These are phyloP conservation scores for Condylura cristata DNA, from an alignment of 2,113 vertebrate species.

Conservation along the genomic window DNA sequence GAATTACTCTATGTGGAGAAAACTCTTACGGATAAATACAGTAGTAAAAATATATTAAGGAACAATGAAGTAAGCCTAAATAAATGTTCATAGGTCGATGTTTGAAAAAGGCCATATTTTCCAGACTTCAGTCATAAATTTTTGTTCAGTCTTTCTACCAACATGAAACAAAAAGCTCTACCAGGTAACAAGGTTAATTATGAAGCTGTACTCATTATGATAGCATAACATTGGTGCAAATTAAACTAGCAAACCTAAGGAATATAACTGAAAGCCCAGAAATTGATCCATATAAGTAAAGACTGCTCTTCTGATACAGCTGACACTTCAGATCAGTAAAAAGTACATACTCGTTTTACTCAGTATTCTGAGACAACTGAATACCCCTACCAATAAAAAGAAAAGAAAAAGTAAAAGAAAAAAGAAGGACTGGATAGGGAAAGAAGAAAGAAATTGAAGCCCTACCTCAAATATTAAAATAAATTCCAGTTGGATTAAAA, in stretches of 20 bases:
- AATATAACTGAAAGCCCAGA: not conserved
- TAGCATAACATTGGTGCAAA: not conserved
- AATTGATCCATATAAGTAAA: not conserved
- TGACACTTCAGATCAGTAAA: not conserved
- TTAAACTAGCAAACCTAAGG: not conserved
- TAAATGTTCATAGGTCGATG: not conserved
- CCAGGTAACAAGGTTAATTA: not conserved
- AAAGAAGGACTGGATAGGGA: fast-evolving
- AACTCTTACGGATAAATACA: not conserved
- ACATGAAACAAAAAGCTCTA: not conserved
- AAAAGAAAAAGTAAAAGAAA: too few species aligned
- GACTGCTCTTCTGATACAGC: not conserved
- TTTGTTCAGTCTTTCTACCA: not conserved
- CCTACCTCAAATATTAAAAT: not conserved
- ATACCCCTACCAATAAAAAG: not conserved
- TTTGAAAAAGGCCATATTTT: not conserved
- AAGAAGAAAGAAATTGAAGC: not conserved
- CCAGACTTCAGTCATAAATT: not conserved
- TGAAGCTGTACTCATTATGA: not conserved
- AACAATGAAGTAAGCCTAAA: not conserved
- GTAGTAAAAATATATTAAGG: not conserved
- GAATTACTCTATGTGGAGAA: not conserved
- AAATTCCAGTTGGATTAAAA: not conserved
- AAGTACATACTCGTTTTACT: not conserved
- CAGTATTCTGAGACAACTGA: not conserved